Conservation (phyloP, 2,797 vertebrate species). For the Sebastes variabilis region DNA sequence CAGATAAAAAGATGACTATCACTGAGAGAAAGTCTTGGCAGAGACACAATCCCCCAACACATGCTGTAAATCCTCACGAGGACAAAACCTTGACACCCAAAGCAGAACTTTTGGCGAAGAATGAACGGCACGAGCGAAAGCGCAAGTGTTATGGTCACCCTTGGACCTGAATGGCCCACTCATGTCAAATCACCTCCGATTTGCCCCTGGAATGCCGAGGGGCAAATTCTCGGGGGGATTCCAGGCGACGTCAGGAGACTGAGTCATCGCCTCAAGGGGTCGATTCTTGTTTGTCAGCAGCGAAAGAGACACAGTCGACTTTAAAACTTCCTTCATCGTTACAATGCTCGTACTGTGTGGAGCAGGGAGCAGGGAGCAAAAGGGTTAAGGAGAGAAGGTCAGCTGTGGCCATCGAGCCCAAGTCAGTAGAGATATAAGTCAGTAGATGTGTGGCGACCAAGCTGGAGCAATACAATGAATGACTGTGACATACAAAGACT, state of each 20-base stretch:
- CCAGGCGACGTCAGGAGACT: constrained; percentile 33
- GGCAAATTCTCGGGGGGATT: constrained; percentile 57
- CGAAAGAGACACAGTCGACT: constrained; percentile 43
- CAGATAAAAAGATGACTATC: constrained; percentile 9
- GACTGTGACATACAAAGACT: constrained; percentile 67
- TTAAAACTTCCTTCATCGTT: constrained; percentile 41
- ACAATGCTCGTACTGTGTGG: constrained; percentile 74
- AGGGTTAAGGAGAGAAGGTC: constrained; percentile 71
- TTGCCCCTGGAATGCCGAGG: constrained; percentile 51
- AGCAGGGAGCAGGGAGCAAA: constrained; percentile 20
- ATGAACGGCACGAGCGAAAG: constrained; percentile 64
- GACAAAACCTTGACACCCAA: constrained; percentile 26
- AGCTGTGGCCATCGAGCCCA: constrained; percentile 35
- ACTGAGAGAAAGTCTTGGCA: not conserved
- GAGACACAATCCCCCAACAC: not conserved
- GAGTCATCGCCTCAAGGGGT: constrained; percentile 50
- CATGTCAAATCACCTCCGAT: constrained; percentile 43
- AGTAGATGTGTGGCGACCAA: constrained; percentile 45
- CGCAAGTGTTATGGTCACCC: constrained; percentile 71
- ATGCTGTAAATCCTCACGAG: constrained; percentile 26
- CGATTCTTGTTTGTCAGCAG: constrained; percentile 47
- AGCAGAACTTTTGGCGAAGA: constrained; percentile 26
- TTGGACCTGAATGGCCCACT: constrained; percentile 44
- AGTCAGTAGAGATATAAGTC: constrained; percentile 58
- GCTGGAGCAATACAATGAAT: constrained; percentile 62